Base-by-base conservation (phyloP, 2,888 invertebrate genomes). In the Leptura quadrifasciata region DNA sequence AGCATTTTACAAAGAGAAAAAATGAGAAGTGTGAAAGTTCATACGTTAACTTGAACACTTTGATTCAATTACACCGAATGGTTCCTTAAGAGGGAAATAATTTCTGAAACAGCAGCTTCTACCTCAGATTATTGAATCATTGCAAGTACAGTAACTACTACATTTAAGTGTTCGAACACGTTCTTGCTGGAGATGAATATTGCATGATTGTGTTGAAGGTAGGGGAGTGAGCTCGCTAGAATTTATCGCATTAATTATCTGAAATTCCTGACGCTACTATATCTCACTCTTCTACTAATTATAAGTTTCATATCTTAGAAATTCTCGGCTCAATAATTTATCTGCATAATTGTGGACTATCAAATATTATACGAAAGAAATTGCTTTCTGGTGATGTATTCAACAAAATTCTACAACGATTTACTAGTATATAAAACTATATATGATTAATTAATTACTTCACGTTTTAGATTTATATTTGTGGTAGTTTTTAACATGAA, bases 161-260 rank as follows among this genome's bases (percentile, higher is more conserved):
- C 69, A 58, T 69, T 69, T 31, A 61, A 63, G 52, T 54, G 61
- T 64, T 52, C 54, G 72, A 72, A 72, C 72, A 72, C 72, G 72
- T 72, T 63, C 54, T 15, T 20, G 27, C 63, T 63, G 52, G 52
- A 52, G 21, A 54, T 69, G 68, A 74, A 69, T 74, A 74, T 74
- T 74, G 54, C 74, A 74, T 74, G 74, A 74, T 64, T 57, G 58
- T 64, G 64, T 17, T 52, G 74, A 70, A 60, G 71, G 35, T 65
- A 58, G 27, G 76, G 68, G 27, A 73, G 65, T 63, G 61, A 73
- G 17, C 74, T 60, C 57, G 64, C 58, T 74, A 64, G 74, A 76
- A 83, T 83, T 83, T 83, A 83, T 83, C 80, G 81, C 79, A 80
- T 82, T 83, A 83, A 83, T 83, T 83, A 82, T 82, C 79, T 76